phyloP scores from a whole-genome alignment of 2,113 vertebrate genomes.

The Ornithorhynchus anatinus region DNA sequence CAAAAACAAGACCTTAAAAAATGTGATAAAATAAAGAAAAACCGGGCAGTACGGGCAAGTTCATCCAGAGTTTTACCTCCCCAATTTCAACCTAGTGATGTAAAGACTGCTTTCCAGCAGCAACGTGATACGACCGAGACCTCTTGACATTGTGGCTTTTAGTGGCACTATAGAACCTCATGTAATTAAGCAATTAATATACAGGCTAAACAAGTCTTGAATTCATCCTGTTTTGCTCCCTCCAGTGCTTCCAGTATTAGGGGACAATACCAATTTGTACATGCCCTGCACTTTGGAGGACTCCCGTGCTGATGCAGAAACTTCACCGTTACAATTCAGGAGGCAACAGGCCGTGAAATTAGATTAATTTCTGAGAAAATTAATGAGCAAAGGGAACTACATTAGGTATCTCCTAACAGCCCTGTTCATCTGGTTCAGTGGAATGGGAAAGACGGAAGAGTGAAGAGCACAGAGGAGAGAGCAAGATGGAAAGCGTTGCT shows the following conservation, averaged over 20 bases:
- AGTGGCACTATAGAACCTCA: too few species aligned
- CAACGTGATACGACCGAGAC: too few species aligned
- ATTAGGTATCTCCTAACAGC: neutral
- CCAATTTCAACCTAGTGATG: too few species aligned
- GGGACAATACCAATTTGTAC: neutral
- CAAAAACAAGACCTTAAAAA: too few species aligned
- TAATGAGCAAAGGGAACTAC: neutral
- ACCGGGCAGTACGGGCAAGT: too few species aligned
- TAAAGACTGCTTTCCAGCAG: too few species aligned
- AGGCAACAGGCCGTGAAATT: neutral
- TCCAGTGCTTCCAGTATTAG: neutral
- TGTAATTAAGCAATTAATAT: too few species aligned
- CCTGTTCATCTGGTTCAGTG: neutral
- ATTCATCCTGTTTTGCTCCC: too few species aligned
- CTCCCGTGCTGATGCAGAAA: neutral
- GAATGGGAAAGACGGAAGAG: neutral
- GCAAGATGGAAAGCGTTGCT: neutral
- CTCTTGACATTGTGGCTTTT: too few species aligned
- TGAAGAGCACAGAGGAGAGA: neutral
- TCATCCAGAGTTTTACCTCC: too few species aligned
- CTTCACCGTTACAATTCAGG: neutral
- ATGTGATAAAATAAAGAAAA: too few species aligned
- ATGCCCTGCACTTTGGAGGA: neutral
- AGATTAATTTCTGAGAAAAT: neutral
- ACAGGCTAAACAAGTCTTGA: too few species aligned